Evolutionary conservation across 1,140 invertebrate species (phyloP).

Genomic region (Drosophila leontia): DNA sequence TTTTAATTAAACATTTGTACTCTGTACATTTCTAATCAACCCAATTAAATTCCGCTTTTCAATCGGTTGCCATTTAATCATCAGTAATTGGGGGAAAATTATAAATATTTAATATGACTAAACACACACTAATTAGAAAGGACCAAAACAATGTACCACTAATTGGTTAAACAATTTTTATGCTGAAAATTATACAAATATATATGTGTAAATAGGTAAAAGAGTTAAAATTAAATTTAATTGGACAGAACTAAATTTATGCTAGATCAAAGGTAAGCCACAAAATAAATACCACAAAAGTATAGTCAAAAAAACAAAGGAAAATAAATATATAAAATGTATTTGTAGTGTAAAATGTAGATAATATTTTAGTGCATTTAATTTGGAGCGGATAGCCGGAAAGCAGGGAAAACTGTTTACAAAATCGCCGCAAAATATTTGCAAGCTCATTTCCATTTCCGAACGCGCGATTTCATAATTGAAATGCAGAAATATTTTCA

Average conservation of each 20-base stretch:
- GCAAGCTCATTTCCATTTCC: slow-evolving; percentile 40
- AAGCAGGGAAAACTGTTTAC: slow-evolving; percentile 33
- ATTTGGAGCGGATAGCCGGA: slow-evolving; percentile 6
- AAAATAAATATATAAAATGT: slow-evolving; percentile 1
- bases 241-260: slow-evolving; percentile 22
- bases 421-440: slow-evolving; percentile 39
- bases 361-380: slow-evolving; percentile 31
- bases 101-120: slow-evolving; percentile 21
- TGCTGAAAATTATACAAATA: background rate
- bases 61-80: background rate
- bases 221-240: slow-evolving; percentile 6
- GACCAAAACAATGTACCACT: slow-evolving; percentile 3
- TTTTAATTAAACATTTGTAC: background rate
- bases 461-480: slow-evolving; percentile 35
- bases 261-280: background rate
- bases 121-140: slow-evolving; percentile 16
- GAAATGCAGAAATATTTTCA: slow-evolving; percentile 37
- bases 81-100: background rate
- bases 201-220: slow-evolving; percentile 2
- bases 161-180: slow-evolving; percentile 21
- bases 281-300: slow-evolving; percentile 16
- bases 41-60: background rate
- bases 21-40: background rate
- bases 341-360: slow-evolving; percentile 1
- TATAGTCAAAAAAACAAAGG: slow-evolving; percentile 1